phyloP scores from a whole-genome alignment of 2,888 invertebrate species.

The Idaea aversata region DNA sequence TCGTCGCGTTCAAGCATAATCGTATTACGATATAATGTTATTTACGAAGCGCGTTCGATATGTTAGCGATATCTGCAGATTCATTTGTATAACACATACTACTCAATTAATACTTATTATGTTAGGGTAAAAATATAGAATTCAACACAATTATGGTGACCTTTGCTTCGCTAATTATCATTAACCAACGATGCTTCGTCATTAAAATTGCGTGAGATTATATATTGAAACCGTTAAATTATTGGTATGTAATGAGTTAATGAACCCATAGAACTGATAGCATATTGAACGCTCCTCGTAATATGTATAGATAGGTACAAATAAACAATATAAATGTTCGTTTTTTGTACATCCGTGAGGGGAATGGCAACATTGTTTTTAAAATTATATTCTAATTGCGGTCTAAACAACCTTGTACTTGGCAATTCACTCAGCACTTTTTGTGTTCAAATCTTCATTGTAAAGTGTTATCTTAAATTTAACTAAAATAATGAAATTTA shows the following conservation, averaged over 20 bases:
- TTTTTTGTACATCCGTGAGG: constrained; percentile 41
- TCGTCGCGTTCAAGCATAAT: constrained; percentile 17
- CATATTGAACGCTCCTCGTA: not conserved
- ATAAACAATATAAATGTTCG: constrained; percentile 14
- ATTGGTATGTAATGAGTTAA: not conserved
- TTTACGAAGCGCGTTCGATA: not conserved
- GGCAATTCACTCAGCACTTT: constrained; percentile 12
- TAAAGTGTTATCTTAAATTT: not conserved
- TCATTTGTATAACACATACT: not conserved
- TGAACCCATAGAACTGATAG: not conserved
- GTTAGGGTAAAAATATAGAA: too few relatives aligned
- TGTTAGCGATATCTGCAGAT: not conserved
- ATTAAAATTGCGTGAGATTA: too few relatives aligned
- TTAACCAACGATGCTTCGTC: too few relatives aligned
- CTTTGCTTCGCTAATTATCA: too few relatives aligned
- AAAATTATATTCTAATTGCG: constrained; percentile 34
- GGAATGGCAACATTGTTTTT: constrained; percentile 45
- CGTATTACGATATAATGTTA: constrained; percentile 3
- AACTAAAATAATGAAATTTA: not conserved
- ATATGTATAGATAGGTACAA: constrained; percentile 15
- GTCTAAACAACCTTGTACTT: constrained; percentile 48
- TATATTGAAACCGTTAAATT: too few relatives aligned
- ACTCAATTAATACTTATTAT: not conserved
- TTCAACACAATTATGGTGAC: too few relatives aligned
- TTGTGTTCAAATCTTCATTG: not conserved